Percentiles rank a stretch among this genome's conserved stretches.
Conservation (phyloP, 2,113 vertebrate species). For the Ellobius talpinus region DNA sequence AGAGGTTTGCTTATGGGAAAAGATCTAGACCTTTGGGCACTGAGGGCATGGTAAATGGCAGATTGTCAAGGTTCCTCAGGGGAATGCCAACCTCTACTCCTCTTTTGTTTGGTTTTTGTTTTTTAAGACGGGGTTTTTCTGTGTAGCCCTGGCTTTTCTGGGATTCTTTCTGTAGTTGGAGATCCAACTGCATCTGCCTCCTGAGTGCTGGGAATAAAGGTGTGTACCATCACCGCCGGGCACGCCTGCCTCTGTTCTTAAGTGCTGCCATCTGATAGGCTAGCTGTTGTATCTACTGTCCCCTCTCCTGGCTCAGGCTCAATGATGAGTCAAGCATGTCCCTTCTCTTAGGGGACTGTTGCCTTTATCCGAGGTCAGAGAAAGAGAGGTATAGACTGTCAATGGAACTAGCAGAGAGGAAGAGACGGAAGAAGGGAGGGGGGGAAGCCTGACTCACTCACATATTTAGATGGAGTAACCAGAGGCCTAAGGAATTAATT, state of each 20-base stretch:
- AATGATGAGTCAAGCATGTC: not conserved
- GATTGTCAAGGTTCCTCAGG: not conserved
- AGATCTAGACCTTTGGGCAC: not conserved
- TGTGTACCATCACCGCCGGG: not conserved
- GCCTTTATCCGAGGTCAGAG: not conserved
- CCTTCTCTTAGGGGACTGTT: not conserved
- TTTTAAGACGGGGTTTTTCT: not conserved
- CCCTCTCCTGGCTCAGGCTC: not conserved
- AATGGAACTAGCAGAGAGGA: not conserved
- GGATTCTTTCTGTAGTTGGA: not conserved
- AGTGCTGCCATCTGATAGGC: not conserved
- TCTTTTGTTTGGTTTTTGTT: not conserved
- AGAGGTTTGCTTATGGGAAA: not conserved
- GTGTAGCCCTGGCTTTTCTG: not conserved
- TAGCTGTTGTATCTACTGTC: not conserved
- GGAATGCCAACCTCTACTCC: not conserved
- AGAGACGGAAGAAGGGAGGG: not conserved
- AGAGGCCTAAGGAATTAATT: not conserved
- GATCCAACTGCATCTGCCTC: not conserved
- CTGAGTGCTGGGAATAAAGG: not conserved
- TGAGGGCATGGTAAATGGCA: not conserved
- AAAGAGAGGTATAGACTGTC: not conserved
- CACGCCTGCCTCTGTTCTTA: not conserved
- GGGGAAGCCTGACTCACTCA: not conserved
- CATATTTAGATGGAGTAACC: not conserved